Base-by-base conservation (phyloP, 2,797 vertebrate species). In the Cygnus olor region DNA sequence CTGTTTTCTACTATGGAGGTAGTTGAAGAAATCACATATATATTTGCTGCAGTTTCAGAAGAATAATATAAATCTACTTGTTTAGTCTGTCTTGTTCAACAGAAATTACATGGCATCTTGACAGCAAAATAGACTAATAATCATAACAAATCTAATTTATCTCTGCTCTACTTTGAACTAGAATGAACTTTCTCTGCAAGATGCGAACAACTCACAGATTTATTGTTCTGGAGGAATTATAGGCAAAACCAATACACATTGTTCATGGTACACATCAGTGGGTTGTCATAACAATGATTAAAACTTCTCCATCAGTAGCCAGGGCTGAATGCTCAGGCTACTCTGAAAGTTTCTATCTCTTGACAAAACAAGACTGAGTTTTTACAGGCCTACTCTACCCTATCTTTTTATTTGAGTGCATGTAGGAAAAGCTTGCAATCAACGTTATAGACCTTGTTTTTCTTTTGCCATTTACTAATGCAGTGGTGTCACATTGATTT, bases 71-170 rank as follows among this genome's bases (percentile, higher is more conserved):
- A 93, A 84, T 53, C 70, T 94, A 36, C 58, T 91, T 76, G 16
- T 88, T 92, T 82, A 85, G 64, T 89, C 78, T 68, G 44, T 80
- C 60, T 53, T 58, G n/a, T 64, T 85, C 68, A 93, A 65, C 70
- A 88, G 80, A 96, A 95, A 95, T 92, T 82, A 44, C 36, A 53
- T 70, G 60, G 56, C 8, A 4, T 82, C 40, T 17, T 89, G 90
- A 94, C 68, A 91, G 88, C 68, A 94, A 93, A 94, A 86, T 36
- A 86, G 77, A 84, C 82, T 77, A 86, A 90, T 66, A 93, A 86
- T 84, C 86, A 53, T 80, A 94, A 91, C 60, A 93, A 70, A 94
- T 90, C 77, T 90, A 76, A 94, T 94, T 96, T 11, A 40, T 85
- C 60, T 82, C 74, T 82, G 44, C 56, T 73, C 7, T 84, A 56